Conservation (phyloP, 1,140 invertebrate genomes). For the Drosophila athabasca region DNA sequence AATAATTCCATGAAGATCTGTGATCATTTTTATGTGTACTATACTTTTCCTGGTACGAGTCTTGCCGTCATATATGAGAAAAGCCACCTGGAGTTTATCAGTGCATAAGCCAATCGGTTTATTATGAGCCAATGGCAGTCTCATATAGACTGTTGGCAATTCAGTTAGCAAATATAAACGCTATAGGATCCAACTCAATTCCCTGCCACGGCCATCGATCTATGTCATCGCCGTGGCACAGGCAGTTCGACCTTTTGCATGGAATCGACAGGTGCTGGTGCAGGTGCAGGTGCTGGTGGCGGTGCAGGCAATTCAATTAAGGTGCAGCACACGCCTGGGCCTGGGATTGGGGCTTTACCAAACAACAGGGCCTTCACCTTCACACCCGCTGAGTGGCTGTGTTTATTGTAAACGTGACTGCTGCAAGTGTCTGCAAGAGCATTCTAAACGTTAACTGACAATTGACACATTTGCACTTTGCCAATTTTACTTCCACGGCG, state of each 20-base stretch:
- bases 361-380: not conserved
- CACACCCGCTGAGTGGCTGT: conserved; percentile 28
- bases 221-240: conserved; percentile 52
- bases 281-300: not conserved
- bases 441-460: conserved; percentile 72
- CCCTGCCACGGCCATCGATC: conserved; percentile 54
- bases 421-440: conserved; percentile 49
- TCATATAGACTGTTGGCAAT: not conserved
- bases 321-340: conserved; percentile 51
- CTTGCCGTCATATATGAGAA: too few species aligned
- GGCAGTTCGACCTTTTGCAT: conserved; percentile 41
- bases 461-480: conserved; percentile 80
- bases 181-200: not conserved
- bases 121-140: not conserved
- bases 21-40: too few species aligned
- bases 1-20: too few species aligned
- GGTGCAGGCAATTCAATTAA: conserved; percentile 76
- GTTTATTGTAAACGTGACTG: conserved; percentile 71
- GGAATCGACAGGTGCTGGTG: conserved; percentile 32
- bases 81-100: too few species aligned
- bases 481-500: conserved; percentile 51
- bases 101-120: not conserved
- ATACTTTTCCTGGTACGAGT: too few species aligned
- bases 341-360: not conserved
- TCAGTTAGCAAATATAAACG: conserved; percentile 17